Conservation (phyloP, 2,113 vertebrate genomes). For the Archilochus colubris region DNA sequence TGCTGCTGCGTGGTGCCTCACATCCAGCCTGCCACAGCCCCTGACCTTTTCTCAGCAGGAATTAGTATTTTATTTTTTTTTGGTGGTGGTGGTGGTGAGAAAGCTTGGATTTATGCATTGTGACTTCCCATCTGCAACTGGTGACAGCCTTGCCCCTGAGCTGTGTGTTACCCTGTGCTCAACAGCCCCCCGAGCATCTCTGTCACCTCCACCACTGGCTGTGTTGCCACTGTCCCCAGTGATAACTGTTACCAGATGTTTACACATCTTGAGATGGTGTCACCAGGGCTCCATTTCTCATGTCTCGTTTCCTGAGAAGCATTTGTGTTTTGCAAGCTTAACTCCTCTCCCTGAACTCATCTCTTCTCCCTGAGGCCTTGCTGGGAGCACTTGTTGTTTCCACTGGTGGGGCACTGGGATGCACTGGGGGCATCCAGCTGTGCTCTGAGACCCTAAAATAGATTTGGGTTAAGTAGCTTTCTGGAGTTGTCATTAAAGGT, state of each 20-base stretch:
- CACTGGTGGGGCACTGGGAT: rapidly evolving
- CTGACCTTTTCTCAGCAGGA: rapidly evolving
- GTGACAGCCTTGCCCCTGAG: background rate
- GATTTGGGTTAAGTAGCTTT: background rate
- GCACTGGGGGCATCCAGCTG: background rate
- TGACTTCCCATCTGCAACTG: background rate
- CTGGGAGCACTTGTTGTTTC: rapidly evolving
- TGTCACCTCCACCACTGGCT: background rate
- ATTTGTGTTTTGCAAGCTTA: background rate
- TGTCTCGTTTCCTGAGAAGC: background rate
- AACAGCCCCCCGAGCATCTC: background rate
- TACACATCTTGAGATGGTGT: background rate
- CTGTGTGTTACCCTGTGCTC: background rate
- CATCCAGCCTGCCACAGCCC: background rate
- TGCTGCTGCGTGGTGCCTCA: rapidly evolving
- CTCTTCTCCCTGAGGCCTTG: background rate
- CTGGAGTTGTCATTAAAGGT: background rate
- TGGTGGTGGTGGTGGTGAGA: background rate
- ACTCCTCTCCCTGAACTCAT: background rate
- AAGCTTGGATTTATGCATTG: background rate
- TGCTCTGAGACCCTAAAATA: background rate
- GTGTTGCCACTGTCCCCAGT: background rate
- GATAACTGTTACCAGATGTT: slow-evolving; percentile 9
- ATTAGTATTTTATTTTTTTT: no score
- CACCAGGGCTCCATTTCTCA: background rate